Conservation (phyloP, 2,113 vertebrate genomes). For the Antechinus flavipes region DNA sequence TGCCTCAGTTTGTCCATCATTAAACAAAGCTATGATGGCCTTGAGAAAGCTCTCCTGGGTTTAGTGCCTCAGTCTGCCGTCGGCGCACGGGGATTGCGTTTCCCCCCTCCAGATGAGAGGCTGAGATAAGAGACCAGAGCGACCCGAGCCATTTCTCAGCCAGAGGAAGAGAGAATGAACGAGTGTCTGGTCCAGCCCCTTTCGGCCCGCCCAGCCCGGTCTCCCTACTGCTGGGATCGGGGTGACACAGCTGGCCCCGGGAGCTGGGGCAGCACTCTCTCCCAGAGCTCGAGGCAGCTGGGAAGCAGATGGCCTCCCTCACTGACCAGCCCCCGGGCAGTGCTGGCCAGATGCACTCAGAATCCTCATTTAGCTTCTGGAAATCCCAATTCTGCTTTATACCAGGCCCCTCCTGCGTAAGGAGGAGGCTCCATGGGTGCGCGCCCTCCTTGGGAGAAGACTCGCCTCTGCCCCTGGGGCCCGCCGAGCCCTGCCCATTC, state of each 20-base stretch:
- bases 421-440: not conserved
- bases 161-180: not conserved
- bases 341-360: constrained; percentile 62
- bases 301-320: constrained; percentile 65
- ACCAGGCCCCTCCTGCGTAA: not conserved
- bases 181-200: not conserved
- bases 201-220: not conserved
- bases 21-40: not conserved
- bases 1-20: not conserved
- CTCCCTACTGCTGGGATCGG: not conserved
- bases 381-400: not conserved
- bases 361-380: not conserved
- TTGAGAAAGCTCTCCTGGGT: not conserved
- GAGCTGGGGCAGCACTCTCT: not conserved
- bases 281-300: constrained; percentile 58
- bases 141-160: constrained; percentile 12
- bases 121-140: not conserved
- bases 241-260: no score
- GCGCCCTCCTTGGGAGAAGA: not conserved
- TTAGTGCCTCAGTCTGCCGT: not conserved
- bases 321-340: constrained; percentile 55
- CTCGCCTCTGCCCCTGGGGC: not conserved
- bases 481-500: not conserved
- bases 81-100: no score
- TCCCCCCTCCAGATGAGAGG: no score